Evolutionary conservation across 64 coral and sea anemone genomes (phyloP).

Genomic region (Porites australiensis): DNA sequence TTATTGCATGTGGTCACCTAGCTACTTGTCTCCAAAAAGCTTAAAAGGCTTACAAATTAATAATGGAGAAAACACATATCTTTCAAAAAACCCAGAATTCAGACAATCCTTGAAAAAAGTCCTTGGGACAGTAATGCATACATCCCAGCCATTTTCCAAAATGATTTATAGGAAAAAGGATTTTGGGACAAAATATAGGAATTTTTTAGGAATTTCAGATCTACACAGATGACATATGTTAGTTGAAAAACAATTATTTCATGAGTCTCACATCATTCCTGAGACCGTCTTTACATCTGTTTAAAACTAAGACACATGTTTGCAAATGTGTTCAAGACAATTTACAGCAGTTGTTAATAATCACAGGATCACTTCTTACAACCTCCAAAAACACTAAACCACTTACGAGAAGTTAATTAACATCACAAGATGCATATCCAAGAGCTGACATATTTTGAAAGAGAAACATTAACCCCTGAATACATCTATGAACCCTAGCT

Average conservation of each 20-base stretch:
- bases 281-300: slow-evolving; percentile 35
- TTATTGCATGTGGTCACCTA: too few species aligned
- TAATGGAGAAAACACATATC: too few species aligned
- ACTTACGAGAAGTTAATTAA: background rate
- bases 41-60: too few species aligned
- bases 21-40: too few species aligned
- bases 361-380: too few species aligned
- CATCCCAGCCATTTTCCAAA: too few species aligned
- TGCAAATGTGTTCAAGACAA: slow-evolving; percentile 3
- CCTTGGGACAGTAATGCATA: too few species aligned
- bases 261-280: slow-evolving; percentile 40
- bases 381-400: background rate
- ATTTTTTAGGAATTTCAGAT: slow-evolving; percentile 38
- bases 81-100: too few species aligned
- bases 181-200: slow-evolving; percentile 31
- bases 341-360: slow-evolving; percentile 1
- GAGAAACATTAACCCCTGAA: too few species aligned
- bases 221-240: background rate
- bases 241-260: background rate
- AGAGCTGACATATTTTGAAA: background rate
- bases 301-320: background rate
- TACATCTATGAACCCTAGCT: background rate
- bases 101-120: too few species aligned
- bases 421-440: slow-evolving; percentile 1
- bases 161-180: background rate